Base-by-base conservation (phyloP, 1,140 invertebrate genomes). In the Drosophila yakuba region DNA sequence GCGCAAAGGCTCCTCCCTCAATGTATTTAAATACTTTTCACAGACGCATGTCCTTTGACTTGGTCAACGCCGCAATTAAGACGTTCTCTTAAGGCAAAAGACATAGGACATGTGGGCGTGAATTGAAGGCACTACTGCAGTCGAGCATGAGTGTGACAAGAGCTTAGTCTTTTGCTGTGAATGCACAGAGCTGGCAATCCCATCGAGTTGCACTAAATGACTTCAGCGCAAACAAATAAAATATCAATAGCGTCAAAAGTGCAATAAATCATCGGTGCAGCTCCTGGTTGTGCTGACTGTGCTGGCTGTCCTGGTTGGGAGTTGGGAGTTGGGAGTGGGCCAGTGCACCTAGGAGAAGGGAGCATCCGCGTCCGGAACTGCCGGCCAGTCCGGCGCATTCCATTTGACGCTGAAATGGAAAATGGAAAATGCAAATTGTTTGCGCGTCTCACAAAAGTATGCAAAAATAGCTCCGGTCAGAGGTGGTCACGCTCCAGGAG, bases 361-460 rank as follows among this genome's bases (percentile, higher is more conserved):
- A 12, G 38, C 15, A 41, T 23, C 25, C 14, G 3, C 10, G 32
- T 20, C 20, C 17, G 8, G 52, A 36, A 11, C 28, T 44, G n/a
- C 17, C 39, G 20, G 47, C 10, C 44, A 28, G 17, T 55, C 25
- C 41, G 51, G 35, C 57, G 59, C 58, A 73, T 76, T 84, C 69
- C 76, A 80, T 84, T 80, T 84, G 80, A 73, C 58, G 48, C 75
- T 58, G 77, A 78, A 84, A 85, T 80, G 77, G 81, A 80, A 84
- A 84, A 85, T 84, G 80, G 80, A 78, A 85, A 85, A 85, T 85
- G 81, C 81, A 81, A 85, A 85, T 85, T 85, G 78, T 77, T 74
- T 73, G 63, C 64, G 64, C 67, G 50, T 44, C 78, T 63, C 73
- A 69, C 81, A 81, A 85, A 85, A 85, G 77, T 77, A 85, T 85